Evolutionary conservation across 2,113 vertebrate genomes (phyloP), one percentile per base, ranked within the genome.

Genomic region (Lycaon pictus): DNA sequence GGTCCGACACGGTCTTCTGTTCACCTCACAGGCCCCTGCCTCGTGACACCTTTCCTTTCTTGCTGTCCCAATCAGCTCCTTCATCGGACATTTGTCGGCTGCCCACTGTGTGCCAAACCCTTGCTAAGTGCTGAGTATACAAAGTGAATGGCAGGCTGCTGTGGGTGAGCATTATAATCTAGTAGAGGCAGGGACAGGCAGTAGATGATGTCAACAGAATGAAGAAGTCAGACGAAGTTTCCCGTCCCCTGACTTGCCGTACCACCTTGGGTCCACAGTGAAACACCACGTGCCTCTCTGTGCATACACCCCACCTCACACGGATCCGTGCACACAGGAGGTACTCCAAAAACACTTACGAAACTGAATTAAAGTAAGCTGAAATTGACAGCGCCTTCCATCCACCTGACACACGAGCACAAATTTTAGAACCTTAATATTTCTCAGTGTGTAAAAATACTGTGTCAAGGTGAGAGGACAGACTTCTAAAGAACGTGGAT

Each of bases 181-280:
- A 63, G 53, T 0, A n/a, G n/a, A 72, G 90, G 67, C 6, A 1
- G 53, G 23, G 63, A 35, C 43, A 82, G 48, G 37, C 0, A 13
- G 60, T 10, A 10, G 60, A 25, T 0, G 13, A 35, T 27, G 13
- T 93, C 22, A 3, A n/a, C 2, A 94, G 84, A 2, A n/a, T 0
- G 5, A n/a, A 58, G 69, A 71, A 51, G 43, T 53, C 55, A 25
- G 27, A 16, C 9, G n/a, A 17, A 10, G 17, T 3, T 7, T 12
- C 25, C 48, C 29, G 25, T 81, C 11, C 60, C 89, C n/a, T 15
- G 37, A 29, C 27, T 19, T 11, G 17, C 32, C 11, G 11, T 2
- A 32, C 82, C 19, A 15, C 60, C 55, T 71, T n/a, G 62, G 17
- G 60, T 62, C 23, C 16, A 32, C 71, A 48, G 7, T 3, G 77